Base-by-base conservation (phyloP, 2,797 vertebrate genomes). In the Poecile montanus region DNA sequence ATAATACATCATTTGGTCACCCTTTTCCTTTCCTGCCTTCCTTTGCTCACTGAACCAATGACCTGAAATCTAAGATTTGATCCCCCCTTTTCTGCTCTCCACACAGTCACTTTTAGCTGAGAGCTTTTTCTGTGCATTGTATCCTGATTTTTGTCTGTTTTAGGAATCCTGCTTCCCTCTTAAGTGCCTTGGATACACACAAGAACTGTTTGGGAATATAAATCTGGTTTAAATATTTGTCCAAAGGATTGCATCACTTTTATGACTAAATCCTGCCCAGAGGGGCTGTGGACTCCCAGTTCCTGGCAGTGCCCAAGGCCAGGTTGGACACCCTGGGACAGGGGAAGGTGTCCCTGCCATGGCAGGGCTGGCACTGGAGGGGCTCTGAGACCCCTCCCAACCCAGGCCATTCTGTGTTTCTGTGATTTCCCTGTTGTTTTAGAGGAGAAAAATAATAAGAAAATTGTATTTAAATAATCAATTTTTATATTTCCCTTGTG, bases 301-400 rank as follows among this genome's bases (percentile, higher is more conserved):
- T 12, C 30, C 75, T 67, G 85, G 40, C 1, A 54, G 54, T 54
- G 77, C 1, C 77, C 76, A 2, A 53, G 76, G 61, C 76, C 47
- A 61, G 54, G 26, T 0, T 81, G 60, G 74, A 13, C 27, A 16
- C 2, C 60, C 53, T 58, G 67, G 76, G 6, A 23, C 48, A 47
- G 68, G 47, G 85, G 53, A 0, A 81, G 61, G 16, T 40, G 61
- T 40, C 68, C 76, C 75, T 79, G 66, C 50, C 51, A 25, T 13
- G 67, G 51, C 83, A 47, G 63, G 54, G 63, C 1, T 30, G 73
- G 29, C 34, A 18, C 32, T 63, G 75, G 21, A 0, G 19, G 70
- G 17, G 15, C 1, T 34, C 4, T 36, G 1, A 16, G 11, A 2
- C 34, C 32, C n/a, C 8, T 62, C 4, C 53, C 61, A 17, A 2